phyloP scores from a whole-genome alignment of 2,888 invertebrate species.

The Melanophora roralis region DNA sequence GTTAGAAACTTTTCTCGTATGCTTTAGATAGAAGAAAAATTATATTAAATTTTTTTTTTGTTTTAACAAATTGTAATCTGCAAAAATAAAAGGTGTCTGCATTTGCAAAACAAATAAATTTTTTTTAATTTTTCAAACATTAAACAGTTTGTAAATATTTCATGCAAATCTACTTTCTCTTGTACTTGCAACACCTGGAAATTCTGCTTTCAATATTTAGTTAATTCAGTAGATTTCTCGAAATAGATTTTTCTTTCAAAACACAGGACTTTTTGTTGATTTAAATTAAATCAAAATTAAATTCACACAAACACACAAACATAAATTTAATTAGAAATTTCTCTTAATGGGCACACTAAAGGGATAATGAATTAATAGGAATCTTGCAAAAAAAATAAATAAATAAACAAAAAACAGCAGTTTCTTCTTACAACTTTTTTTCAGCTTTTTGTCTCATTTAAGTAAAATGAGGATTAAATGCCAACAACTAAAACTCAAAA shows the following conservation, averaged over 20 bases:
- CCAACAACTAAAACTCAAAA: not conserved
- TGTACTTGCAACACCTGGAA: too few relatives aligned
- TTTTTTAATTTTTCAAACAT: too few relatives aligned
- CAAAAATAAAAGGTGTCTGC: too few relatives aligned
- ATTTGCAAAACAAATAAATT: too few relatives aligned
- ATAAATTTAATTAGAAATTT: slow-evolving; percentile 52
- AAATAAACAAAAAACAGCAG: not conserved
- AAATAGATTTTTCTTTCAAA: not conserved
- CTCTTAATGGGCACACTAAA: slow-evolving; percentile 49
- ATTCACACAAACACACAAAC: not conserved
- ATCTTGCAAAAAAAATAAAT: slow-evolving; percentile 2
- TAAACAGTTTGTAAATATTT: too few relatives aligned
- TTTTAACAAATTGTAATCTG: too few relatives aligned
- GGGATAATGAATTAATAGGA: slow-evolving; percentile 50
- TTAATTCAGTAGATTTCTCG: not conserved
- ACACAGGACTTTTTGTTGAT: not conserved
- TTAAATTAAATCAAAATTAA: not conserved
- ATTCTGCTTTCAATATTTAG: not conserved
- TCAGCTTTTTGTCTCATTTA: too few relatives aligned
- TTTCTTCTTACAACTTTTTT: not conserved
- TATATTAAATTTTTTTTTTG: too few relatives aligned
- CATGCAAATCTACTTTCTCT: too few relatives aligned
- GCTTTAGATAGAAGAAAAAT: too few relatives aligned
- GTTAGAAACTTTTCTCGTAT: too few relatives aligned
- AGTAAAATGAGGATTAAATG: slow-evolving; percentile 1